These are phyloP conservation scores for Pantherophis guttatus DNA, from an alignment of 2,113 vertebrate genomes.

Conservation along the genomic window DNA sequence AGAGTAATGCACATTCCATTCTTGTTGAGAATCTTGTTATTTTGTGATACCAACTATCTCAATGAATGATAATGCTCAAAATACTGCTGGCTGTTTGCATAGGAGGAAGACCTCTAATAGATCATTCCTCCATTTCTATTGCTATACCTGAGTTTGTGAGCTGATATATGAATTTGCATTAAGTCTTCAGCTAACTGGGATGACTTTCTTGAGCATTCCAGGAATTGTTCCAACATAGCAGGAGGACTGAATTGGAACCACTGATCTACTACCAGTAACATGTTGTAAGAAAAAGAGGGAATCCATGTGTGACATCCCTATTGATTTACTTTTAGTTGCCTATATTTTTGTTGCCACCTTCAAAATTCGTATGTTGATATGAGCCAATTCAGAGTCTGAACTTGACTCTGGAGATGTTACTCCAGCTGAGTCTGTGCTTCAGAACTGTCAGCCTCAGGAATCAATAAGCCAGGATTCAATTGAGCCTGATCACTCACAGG, in stretches of 20 bases:
- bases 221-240: background rate
- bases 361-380: background rate
- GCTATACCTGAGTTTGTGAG: background rate
- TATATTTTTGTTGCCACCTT: background rate
- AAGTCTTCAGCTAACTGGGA: background rate
- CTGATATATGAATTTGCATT: background rate
- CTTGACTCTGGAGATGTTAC: background rate
- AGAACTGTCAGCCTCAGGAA: background rate
- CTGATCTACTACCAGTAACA: background rate
- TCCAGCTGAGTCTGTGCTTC: background rate
- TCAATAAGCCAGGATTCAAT: background rate
- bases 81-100: background rate
- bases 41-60: background rate
- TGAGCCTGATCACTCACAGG: background rate
- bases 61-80: background rate
- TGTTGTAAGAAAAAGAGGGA: background rate
- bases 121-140: background rate
- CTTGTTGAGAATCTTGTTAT: background rate
- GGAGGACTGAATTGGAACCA: background rate
- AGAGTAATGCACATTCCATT: background rate
- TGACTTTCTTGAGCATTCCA: background rate
- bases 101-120: background rate
- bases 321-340: background rate
- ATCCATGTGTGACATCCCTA: background rate
- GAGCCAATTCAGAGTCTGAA: background rate